These are phyloP conservation scores for Coremacera marginata DNA, from an alignment of 2,888 invertebrate species.

Conservation along the genomic window DNA sequence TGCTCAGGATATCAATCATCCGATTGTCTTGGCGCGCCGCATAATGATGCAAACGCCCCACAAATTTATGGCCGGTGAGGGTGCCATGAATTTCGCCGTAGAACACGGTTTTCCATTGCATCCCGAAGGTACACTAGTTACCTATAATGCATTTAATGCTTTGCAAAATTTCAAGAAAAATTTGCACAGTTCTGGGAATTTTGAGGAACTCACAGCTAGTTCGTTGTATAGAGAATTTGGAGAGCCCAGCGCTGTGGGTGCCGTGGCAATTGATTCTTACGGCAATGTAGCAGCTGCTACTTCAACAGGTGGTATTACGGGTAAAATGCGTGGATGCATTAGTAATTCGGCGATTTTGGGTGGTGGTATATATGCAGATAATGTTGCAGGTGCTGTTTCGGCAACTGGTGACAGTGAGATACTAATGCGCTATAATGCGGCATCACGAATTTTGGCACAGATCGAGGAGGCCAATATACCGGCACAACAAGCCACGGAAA, in stretches of 20 bases:
- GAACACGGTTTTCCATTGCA: conserved; percentile 74
- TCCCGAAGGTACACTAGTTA: conserved; percentile 77
- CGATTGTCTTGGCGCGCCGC: conserved; percentile 80
- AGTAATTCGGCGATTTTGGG: conserved; percentile 81
- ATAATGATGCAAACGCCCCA: conserved; percentile 84
- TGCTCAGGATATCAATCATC: conserved; percentile 80
- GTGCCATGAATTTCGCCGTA: conserved; percentile 79
- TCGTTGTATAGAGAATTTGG: conserved; percentile 58
- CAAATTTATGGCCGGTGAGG: conserved; percentile 79
- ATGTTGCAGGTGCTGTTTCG: conserved; percentile 80
- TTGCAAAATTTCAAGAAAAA: conserved; percentile 72
- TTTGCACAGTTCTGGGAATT: conserved; percentile 29
- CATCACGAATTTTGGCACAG: conserved; percentile 77
- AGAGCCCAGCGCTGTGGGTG: conserved; percentile 86
- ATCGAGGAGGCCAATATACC: conserved; percentile 73
- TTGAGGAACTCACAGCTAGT: neutral
- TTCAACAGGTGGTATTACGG: conserved; percentile 87
- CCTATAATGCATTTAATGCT: conserved; percentile 74
- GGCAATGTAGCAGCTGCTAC: conserved; percentile 85
- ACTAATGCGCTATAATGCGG: conserved; percentile 82
- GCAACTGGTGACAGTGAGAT: conserved; percentile 89
- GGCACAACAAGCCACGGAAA: conserved; percentile 75
- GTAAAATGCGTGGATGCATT: conserved; percentile 82
- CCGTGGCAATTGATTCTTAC: conserved; percentile 81
- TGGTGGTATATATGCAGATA: conserved; percentile 83